Conservation (phyloP, 2,113 vertebrate species). For the Pleuronectes platessa region DNA sequence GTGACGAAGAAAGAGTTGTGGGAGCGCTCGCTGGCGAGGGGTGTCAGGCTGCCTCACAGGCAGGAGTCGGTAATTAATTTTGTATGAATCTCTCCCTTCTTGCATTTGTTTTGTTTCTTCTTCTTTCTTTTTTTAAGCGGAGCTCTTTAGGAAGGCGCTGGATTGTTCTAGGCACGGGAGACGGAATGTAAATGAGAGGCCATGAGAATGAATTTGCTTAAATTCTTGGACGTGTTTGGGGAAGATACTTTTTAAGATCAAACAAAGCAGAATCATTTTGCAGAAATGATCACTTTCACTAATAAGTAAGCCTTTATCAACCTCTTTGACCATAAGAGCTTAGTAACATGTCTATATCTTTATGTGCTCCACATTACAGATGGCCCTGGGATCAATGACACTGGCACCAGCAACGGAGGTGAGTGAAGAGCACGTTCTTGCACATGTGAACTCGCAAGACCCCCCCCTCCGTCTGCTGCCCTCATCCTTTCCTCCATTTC, state of each 20-base stretch:
- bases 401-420: slow-evolving; percentile 71
- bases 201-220: slow-evolving; percentile 16
- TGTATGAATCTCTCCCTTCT: slow-evolving; percentile 67
- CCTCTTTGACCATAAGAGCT: neutral
- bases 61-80: slow-evolving; percentile 78
- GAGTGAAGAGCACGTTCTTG: slow-evolving; percentile 35
- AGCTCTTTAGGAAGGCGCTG: slow-evolving; percentile 66
- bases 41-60: slow-evolving; percentile 61
- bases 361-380: slow-evolving; percentile 62
- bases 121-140: slow-evolving; percentile 45
- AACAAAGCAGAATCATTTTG: slow-evolving; percentile 1
- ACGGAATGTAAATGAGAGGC: slow-evolving; percentile 33
- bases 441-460: neutral
- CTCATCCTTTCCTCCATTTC: no score
- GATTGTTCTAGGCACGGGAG: slow-evolving; percentile 51
- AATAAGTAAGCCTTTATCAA: neutral
- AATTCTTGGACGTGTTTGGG: slow-evolving; percentile 19
- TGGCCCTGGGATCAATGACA: slow-evolving; percentile 36
- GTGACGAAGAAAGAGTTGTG: slow-evolving; percentile 59
- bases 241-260: neutral
- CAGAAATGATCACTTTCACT: neutral
- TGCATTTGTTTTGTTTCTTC: slow-evolving; percentile 67
- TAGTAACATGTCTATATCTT: slow-evolving; percentile 12
- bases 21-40: slow-evolving; percentile 49
- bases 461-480: no score